Evolutionary conservation across 2,888 invertebrate species (phyloP), one percentile per base, ranked within the genome.

Genomic region (Agelastica alni): DNA sequence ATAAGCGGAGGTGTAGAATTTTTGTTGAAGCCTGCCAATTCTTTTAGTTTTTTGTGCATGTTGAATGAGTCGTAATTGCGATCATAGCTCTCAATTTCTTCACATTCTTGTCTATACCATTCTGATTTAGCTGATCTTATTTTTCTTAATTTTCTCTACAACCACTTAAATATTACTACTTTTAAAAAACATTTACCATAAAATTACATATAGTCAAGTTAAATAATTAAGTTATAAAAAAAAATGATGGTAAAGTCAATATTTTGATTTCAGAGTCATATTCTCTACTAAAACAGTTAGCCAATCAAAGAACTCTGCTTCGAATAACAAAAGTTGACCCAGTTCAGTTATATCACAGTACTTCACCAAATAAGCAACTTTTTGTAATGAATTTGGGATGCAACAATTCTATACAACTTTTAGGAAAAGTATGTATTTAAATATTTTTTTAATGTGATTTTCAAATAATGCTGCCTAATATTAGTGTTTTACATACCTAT

Each of bases 301-400:
- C 59, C 4, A 42, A 52, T 37, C 56, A 54, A 43, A 60, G 56
- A 14, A 26, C 53, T 36, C 46, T 53, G 30, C 51, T 51, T 4
- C 63, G 60, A 32, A 46, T 64, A 13, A 22, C 63, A 17, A 43
- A 59, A 4, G 46, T 53, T 13, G 55, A 46, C 46, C 47, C 28
- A 4, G 41, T 39, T 10, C 10, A 53, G 5, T 42, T 66, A 14
- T 39, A 59, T 2, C 58, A 61, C 49, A 54, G 59, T 12, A 31
- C 56, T 30, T 65, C 65, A 13, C 48, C 63, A 22, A 59, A 79
- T 36, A 73, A 78, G 37, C 58, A 74, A 0, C 32, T 80, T 0
- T 68, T 79, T 5, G 9, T 81, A 2, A 71, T 74, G 3, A 80
- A 82, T 53, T 58, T 80, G 3, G 57, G 71, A 1, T 82, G 81